Evolutionary conservation across 1,140 invertebrate genomes (phyloP).

Genomic region (Thaumetopoea pityocampa): DNA sequence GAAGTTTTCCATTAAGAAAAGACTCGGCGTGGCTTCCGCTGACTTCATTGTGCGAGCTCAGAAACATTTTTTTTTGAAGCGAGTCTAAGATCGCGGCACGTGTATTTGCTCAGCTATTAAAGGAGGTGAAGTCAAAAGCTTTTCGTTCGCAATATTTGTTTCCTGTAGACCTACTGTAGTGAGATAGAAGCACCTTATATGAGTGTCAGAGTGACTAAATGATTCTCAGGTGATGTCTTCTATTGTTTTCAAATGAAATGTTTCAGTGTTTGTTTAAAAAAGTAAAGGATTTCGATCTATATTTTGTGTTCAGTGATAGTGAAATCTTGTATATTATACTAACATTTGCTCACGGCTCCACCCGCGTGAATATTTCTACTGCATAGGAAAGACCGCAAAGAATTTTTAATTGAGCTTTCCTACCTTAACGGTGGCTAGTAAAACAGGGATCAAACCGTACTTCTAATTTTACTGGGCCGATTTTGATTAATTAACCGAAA

Average conservation of each 20-base stretch:
- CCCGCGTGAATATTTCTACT: too few relatives aligned
- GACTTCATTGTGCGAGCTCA: slow-evolving; percentile 10
- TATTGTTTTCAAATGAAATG: slow-evolving; percentile 19
- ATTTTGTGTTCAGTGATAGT: slow-evolving; percentile 10
- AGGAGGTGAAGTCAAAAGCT: slow-evolving; percentile 17
- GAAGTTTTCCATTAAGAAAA: slow-evolving; percentile 17
- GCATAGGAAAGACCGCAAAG: too few relatives aligned
- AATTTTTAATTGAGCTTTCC: too few relatives aligned
- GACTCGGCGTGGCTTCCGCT: slow-evolving; percentile 11
- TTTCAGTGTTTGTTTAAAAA: slow-evolving; percentile 15
- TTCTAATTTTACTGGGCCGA: too few relatives aligned
- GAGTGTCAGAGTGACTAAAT: slow-evolving; percentile 18
- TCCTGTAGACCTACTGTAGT: slow-evolving; percentile 12
- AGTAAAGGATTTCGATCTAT: slow-evolving; percentile 17
- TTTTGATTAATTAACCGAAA: too few relatives aligned
- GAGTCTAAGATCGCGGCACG: slow-evolving; percentile 14
- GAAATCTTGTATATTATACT: too few relatives aligned
- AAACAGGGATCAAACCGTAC: too few relatives aligned
- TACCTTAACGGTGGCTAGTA: too few relatives aligned
- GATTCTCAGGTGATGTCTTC: slow-evolving; percentile 15
- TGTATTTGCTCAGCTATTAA: slow-evolving; percentile 20
- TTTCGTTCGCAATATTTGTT: slow-evolving; percentile 12
- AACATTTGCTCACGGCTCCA: too few relatives aligned
- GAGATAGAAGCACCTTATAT: slow-evolving; percentile 15
- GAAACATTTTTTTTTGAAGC: slow-evolving; percentile 17